Evolutionary conservation across 2,113 vertebrate genomes (phyloP).

Genomic region (Pyxicephalus adspersus): DNA sequence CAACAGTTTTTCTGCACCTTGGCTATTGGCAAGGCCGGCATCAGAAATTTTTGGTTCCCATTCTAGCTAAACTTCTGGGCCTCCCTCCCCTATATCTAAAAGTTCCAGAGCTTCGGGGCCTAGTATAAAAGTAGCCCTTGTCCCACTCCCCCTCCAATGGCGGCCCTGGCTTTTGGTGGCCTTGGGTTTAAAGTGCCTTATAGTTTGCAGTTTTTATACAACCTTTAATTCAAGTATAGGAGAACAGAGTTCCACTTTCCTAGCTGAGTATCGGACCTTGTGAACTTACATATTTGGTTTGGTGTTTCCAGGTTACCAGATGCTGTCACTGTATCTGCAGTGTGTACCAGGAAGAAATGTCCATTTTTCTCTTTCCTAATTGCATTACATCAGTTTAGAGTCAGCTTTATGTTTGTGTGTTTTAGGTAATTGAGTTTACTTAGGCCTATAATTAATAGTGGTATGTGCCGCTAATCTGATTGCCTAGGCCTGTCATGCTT

Average conservation of each 20-base stretch:
- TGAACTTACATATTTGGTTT: constrained; percentile 69
- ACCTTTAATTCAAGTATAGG: constrained; percentile 52
- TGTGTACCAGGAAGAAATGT: background rate
- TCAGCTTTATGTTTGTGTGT: constrained; percentile 5
- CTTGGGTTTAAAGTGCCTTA: background rate
- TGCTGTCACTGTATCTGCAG: constrained; percentile 4
- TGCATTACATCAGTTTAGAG: constrained; percentile 3
- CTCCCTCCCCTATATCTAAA: too few species aligned
- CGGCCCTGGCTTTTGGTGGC: background rate
- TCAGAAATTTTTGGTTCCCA: too few species aligned
- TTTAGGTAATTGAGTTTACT: constrained; percentile 18
- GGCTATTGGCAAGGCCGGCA: too few species aligned
- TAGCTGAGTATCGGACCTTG: constrained; percentile 68
- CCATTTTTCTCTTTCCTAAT: constrained; percentile 12
- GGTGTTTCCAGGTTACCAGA: constrained; percentile 79
- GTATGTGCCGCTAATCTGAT: constrained; percentile 12
- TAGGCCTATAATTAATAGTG: constrained; percentile 19
- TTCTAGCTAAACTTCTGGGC: too few species aligned
- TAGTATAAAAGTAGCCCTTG: too few species aligned
- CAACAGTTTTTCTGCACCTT: too few species aligned
- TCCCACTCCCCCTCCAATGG: background rate
- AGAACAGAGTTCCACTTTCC: constrained; percentile 53
- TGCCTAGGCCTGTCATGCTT: background rate
- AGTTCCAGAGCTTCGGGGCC: too few species aligned
- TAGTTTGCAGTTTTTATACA: background rate